Percentiles rank a stretch among this genome's conserved stretches.
Conservation (phyloP, 64 coral and sea anemone genomes). For the Dendronephthya gigantea region DNA sequence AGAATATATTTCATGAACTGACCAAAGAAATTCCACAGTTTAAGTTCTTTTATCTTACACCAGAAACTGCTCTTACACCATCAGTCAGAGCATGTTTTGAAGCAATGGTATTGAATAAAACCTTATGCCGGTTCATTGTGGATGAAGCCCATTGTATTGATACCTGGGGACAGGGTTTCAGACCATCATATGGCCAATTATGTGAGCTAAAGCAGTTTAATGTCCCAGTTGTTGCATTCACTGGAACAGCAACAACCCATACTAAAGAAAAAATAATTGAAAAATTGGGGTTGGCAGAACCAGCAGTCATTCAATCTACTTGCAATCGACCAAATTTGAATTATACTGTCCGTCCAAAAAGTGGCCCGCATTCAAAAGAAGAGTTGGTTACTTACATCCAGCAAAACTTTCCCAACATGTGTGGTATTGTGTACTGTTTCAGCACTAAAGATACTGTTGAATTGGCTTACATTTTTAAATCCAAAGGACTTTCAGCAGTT, state of each 20-base stretch:
- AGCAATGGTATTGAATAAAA: background rate
- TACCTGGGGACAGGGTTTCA: background rate
- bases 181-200: slow-evolving; percentile 13
- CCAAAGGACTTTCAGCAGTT: background rate
- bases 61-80: background rate
- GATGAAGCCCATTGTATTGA: slow-evolving; percentile 13
- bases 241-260: background rate
- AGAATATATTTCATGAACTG: background rate
- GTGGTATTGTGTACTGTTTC: slow-evolving; percentile 3
- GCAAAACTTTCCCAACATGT: background rate
- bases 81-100: background rate
- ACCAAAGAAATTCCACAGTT: background rate
- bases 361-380: background rate
- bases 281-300: background rate
- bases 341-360: background rate
- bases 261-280: background rate
- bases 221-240: background rate
- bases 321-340: background rate
- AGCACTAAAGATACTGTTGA: slow-evolving; percentile 37
- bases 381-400: background rate
- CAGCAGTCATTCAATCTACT: background rate
- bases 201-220: background rate
- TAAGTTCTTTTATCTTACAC: slow-evolving; percentile 1
- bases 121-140: background rate
- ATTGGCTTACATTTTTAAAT: background rate